Percentiles rank a stretch among this genome's conserved stretches.
These are phyloP conservation scores for Orycteropus afer DNA, from an alignment of 2,113 vertebrate genomes.

Conservation along the genomic window DNA sequence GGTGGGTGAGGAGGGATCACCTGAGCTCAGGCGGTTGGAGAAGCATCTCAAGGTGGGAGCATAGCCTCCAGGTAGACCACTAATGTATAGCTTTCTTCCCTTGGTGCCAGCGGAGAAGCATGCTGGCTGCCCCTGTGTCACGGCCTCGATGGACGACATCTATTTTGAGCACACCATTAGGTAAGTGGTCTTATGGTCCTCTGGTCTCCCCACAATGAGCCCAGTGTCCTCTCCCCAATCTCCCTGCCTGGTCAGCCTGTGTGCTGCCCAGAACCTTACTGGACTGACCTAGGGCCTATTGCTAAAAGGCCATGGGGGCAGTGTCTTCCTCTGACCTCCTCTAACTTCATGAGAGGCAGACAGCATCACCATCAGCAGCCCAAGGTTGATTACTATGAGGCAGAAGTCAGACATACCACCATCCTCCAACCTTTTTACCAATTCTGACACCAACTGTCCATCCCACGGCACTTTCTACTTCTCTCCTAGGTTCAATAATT, in stretches of 20 bases:
- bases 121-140: conserved; percentile 94
- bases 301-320: too few species aligned
- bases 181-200: conserved; percentile 82
- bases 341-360: too few species aligned
- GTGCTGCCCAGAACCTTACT: background rate
- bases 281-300: background rate
- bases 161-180: conserved; percentile 96
- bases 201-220: background rate
- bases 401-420: too few species aligned
- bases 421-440: too few species aligned
- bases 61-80: background rate
- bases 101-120: conserved; percentile 92
- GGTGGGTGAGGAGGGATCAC: background rate
- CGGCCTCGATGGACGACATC: conserved; percentile 97
- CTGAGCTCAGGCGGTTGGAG: background rate
- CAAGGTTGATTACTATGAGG: too few species aligned
- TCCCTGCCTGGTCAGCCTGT: background rate
- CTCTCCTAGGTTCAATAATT: too few species aligned
- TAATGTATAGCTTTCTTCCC: background rate
- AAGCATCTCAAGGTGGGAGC: background rate
- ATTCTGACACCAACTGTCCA: too few species aligned
- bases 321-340: too few species aligned
- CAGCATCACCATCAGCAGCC: too few species aligned
- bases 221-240: background rate
- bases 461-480: too few species aligned